A percentile compares a stretch with the other conserved stretches of the same genome.
These are phyloP conservation scores for Apolygus lucorum DNA, from an alignment of 1,140 invertebrate species.

Conservation along the genomic window DNA sequence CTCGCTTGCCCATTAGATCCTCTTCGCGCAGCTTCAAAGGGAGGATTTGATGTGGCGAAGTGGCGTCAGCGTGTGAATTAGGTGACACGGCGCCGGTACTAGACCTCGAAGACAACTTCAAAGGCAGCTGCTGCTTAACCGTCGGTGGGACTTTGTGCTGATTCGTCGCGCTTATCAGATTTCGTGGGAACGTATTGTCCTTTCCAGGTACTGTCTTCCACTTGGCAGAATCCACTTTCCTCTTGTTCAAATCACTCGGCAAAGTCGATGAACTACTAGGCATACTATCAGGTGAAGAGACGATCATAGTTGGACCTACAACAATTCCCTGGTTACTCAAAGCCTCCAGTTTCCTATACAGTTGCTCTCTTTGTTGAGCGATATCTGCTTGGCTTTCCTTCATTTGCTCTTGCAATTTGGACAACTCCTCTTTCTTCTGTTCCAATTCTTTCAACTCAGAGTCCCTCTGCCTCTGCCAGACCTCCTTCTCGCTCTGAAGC, in stretches of 20 bases:
- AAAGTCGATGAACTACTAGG: constrained; percentile 30
- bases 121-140: constrained; percentile 72
- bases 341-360: constrained; percentile 72
- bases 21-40: constrained; percentile 44
- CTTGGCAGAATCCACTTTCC: constrained; percentile 34
- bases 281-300: constrained; percentile 11
- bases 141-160: constrained; percentile 61
- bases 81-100: constrained; percentile 27
- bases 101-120: constrained; percentile 57
- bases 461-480: constrained; percentile 56
- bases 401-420: constrained; percentile 52
- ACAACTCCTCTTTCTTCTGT: constrained; percentile 50
- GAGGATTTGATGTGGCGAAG: constrained; percentile 38
- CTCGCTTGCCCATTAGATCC: constrained; percentile 33
- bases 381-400: constrained; percentile 69
- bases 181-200: constrained; percentile 48
- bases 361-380: constrained; percentile 71
- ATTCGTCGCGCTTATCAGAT: constrained; percentile 72
- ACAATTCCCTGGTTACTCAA: constrained; percentile 62
- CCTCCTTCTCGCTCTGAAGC: constrained; percentile 67
- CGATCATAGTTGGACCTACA: constrained; percentile 33
- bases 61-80: not conserved
- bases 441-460: constrained; percentile 56
- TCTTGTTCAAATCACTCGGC: constrained; percentile 29
- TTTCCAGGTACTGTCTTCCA: constrained; percentile 32